Base-by-base conservation (phyloP, 1,140 invertebrate species). In the Fopius arisanus region DNA sequence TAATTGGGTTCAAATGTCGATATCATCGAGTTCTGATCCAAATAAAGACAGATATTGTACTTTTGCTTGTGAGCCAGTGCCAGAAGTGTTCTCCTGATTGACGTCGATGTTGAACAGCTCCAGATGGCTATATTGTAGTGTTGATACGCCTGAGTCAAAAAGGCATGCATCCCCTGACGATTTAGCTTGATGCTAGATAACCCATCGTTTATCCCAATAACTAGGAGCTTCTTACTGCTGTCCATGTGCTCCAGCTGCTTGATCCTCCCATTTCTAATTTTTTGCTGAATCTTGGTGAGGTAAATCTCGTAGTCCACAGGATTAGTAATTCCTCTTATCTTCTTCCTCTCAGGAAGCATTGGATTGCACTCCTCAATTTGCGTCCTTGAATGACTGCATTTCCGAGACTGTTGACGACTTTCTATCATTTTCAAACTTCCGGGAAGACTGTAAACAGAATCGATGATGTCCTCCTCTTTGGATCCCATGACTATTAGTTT, bases 401-500 rank as follows among this genome's bases (percentile, higher is more conserved):
- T 54, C 21, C 12, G 40, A 43, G 48, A 19, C 21, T 54, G 48
- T 23, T 3, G 48, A 21, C 6, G 19, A 54, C 3, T 21, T 10
- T 54, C 48, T 6, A 9, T 9, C 1, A 7, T 4, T 54, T 23
- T 54, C 67, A 92, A 91, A 72, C 91, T 91, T 80, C 92, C 92
- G 16, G 7, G 1, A 21, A 54, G 48, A 21, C 21, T 54, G 48
- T 54, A 54, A 3, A 54, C 10, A 0, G 92, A 94, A 82, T 93
- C 92, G 67, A 93, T 92, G 77, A 99, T 97, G 67, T 95, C 96
- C 80, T 96, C 94, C 84, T 98, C 97, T 26, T 95, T 88, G 0
- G 96, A 98, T 0, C 97, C 97, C 91, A 99, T 97, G 93, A 99
- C 95, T 96, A 98, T 98, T n/a, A 99, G 91, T 88, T 98, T 97